Base-by-base conservation (phyloP, 2,888 invertebrate species). In the Leptinotarsa haldemani region DNA sequence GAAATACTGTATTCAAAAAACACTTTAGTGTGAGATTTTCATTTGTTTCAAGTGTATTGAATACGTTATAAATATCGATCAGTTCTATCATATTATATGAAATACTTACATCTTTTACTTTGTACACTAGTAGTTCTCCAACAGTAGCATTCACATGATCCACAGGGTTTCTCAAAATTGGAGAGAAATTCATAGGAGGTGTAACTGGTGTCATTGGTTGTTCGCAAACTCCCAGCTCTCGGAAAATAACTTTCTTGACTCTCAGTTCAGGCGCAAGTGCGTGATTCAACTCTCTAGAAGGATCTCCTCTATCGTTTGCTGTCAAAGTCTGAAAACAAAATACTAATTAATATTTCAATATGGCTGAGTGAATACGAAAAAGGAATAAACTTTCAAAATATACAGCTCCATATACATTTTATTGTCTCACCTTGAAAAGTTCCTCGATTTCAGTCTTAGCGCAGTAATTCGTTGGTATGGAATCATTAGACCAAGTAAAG, bases 401-500 rank as follows among this genome's bases (percentile, higher is more conserved):
- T 40, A 40, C 9, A 9, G 40, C 9, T 40, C 40, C 9, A 9
- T 9, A 30, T 30, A 30, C 30, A 30, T 30, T 30, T 18, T 61
- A 50, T 50, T 22, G 50, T 84, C 87, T 86, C 83, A 93, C 94
- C 88, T 90, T 90, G 87, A 91, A 91, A 52, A 95, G 86, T 79
- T 90, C 88, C 68, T 91, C 91, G 46, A 97, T 93, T 82, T 94
- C 93, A 69, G 91, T 90, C 80, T 91, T 92, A 0, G 96, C 95
- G 81, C 97, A 97, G 63, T 91, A 91, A 81, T 92, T 92, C 66
- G 93, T 93, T 0, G 95, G 93, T 46, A 97, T 85, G 9, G 95
- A 94, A 80, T 95, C 96, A 84, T 97, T 97, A 20, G 95, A 94
- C 95, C 95, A 96, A 47, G 92, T 93, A 85, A 91, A 95, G 81